Base-by-base conservation (phyloP, 2,113 vertebrate genomes). In the Anhinga rufa region DNA sequence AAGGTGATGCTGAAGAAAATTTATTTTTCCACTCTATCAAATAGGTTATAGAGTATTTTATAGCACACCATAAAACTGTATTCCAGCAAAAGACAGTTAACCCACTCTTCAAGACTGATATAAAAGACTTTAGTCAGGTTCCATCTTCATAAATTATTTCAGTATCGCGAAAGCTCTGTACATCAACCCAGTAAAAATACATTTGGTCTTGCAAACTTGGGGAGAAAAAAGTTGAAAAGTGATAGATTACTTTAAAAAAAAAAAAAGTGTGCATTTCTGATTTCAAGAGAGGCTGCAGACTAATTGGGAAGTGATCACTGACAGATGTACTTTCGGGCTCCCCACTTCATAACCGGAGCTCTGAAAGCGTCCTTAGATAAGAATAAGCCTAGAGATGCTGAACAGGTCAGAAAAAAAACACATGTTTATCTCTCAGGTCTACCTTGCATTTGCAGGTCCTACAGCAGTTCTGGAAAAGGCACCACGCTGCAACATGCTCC, bases 401-500 rank as follows among this genome's bases (percentile, higher is more conserved):
- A 44, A 14, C 1, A 17, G 17, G 18, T 58, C 46, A 32, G n/a
- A 28, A 68, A 69, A 62, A 5, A 0, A n/a, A n/a, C n/a, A 44
- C 8, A n/a, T 0, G 3, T 0, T 0, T 14, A 2, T 6, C 21
- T 28, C 46, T 16, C n/a, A 31, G 36, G n/a, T 2, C n/a, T 20
- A 21, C 52, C 26, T 38, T 17, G 20, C 17, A 17, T 11, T 83
- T 28, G 24, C 22, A 46, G 28, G 48, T 68, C 34, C 42, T 6
- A 6, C 5, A 46, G 49, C 19, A 34, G 4, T 8, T 40, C 34
- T 34, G 51, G 12, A 58, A 44, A 58, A 44, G 49, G 10, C 18
- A 17, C 12, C 2, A 4, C 19, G 18, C 12, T 14, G 52, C 26
- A 49, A 20, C 0, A 1, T 1, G 0, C 17, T 79, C 55, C 31